Conservation (phyloP, 1,140 invertebrate genomes). For the Dinothrombium tinctorium region DNA sequence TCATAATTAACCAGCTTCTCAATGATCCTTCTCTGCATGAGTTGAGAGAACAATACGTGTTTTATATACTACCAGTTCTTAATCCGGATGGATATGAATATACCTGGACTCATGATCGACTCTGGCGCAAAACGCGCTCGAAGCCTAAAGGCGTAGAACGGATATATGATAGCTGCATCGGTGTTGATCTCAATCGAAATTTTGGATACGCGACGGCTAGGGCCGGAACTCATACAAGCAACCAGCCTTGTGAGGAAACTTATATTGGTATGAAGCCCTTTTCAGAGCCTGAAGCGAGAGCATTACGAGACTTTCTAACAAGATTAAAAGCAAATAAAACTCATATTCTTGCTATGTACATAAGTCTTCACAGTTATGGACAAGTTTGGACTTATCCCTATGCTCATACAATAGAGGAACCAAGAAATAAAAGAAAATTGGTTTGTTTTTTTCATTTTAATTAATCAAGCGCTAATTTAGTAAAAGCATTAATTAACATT, state of each 20-base stretch:
- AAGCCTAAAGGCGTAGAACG: neutral
- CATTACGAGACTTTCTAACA: conserved; percentile 1
- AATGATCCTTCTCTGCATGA: neutral
- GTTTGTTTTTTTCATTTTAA: too few species aligned
- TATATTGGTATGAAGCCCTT: conserved; percentile 16
- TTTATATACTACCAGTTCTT: too few species aligned
- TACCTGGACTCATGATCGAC: conserved; percentile 19
- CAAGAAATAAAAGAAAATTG: too few species aligned
- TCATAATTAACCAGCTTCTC: conserved; percentile 42
- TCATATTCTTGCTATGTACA: too few species aligned
- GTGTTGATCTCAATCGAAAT: conserved; percentile 12
- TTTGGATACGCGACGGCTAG: conserved; percentile 30
- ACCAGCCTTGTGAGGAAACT: conserved; percentile 15
- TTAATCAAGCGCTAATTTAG: too few species aligned
- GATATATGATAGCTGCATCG: neutral
- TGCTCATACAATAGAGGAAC: too few species aligned
- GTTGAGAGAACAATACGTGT: too few species aligned
- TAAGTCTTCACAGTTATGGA: neutral
- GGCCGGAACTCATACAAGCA: neutral
- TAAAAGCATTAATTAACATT: too few species aligned
- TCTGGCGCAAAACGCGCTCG: conserved; percentile 17
- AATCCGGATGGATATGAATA: conserved; percentile 48
- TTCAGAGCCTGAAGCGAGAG: conserved; percentile 19
- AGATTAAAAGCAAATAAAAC: too few species aligned
- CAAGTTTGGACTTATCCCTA: neutral